Percentiles rank a stretch among this genome's conserved stretches.
Conservation (phyloP, 2,113 vertebrate species). For the Chloropsis cyanopogon region DNA sequence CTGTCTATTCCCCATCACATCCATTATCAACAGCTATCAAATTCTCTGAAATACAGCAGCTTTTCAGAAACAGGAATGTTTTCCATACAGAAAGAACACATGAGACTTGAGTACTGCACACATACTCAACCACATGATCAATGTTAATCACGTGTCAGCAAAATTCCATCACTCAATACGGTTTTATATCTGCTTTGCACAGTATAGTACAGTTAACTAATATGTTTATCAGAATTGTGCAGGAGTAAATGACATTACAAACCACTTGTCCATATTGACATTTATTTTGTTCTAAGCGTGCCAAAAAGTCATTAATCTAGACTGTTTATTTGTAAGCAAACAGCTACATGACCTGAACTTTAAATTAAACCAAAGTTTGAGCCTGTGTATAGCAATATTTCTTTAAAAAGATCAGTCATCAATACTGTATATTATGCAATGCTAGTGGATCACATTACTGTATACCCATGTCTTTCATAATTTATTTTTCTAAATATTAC, state of each 20-base stretch:
- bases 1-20: not conserved
- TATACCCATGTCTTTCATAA: not conserved
- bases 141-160: not conserved
- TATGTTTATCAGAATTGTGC: not conserved
- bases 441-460: not conserved
- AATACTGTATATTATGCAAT: not conserved
- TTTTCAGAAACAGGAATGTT: not conserved
- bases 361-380: not conserved
- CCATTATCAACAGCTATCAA: conserved; percentile 46
- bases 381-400: not conserved
- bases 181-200: conserved; percentile 8
- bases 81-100: not conserved
- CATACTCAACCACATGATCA: not conserved
- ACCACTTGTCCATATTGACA: not conserved
- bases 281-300: not conserved
- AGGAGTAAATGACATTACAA: not conserved
- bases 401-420: not conserved
- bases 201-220: not conserved
- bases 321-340: not conserved
- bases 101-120: not conserved
- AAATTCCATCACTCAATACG: not conserved
- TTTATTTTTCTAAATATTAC: not conserved
- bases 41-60: not conserved
- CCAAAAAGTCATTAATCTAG: not conserved
- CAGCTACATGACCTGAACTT: not conserved